Percentiles rank a stretch among this genome's conserved stretches.
phyloP scores from a whole-genome alignment of 2,113 vertebrate species.

The Channa maculata region DNA sequence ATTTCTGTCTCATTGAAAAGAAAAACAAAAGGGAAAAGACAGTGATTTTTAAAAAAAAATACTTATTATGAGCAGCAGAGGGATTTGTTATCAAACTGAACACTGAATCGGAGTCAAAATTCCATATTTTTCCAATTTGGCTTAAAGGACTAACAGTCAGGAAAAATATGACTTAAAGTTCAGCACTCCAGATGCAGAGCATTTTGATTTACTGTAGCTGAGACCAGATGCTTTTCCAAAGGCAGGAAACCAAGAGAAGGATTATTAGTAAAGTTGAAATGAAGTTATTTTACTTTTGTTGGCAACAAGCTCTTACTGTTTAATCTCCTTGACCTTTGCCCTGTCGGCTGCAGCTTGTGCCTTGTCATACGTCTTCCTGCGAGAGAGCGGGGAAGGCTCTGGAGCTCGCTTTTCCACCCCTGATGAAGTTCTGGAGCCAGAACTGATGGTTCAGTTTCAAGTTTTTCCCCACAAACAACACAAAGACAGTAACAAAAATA shows the following conservation, averaged over 20 bases:
- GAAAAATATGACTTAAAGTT: slow-evolving; percentile 12
- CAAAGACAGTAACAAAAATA: slow-evolving; percentile 54
- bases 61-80: neutral
- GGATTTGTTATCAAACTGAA: slow-evolving; percentile 57
- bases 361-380: slow-evolving; percentile 94
- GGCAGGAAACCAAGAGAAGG: slow-evolving; percentile 46
- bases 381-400: slow-evolving; percentile 91
- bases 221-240: slow-evolving; percentile 71
- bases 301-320: slow-evolving; percentile 89
- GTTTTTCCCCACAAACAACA: slow-evolving; percentile 57
- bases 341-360: slow-evolving; percentile 84
- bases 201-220: slow-evolving; percentile 14
- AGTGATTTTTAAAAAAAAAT: neutral
- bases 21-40: slow-evolving; percentile 2
- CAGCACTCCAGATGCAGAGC: slow-evolving; percentile 54
- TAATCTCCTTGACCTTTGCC: slow-evolving; percentile 92
- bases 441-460: slow-evolving; percentile 73
- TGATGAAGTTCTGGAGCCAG: slow-evolving; percentile 83
- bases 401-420: slow-evolving; percentile 87
- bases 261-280: slow-evolving; percentile 60
- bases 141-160: slow-evolving; percentile 6
- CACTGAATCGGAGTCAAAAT: slow-evolving; percentile 55
- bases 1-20: neutral
- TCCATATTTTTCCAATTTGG: neutral
- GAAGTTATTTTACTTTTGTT: slow-evolving; percentile 4